Evolutionary conservation across 2,113 vertebrate genomes (phyloP).

Genomic region (Zosterops pallidus): DNA sequence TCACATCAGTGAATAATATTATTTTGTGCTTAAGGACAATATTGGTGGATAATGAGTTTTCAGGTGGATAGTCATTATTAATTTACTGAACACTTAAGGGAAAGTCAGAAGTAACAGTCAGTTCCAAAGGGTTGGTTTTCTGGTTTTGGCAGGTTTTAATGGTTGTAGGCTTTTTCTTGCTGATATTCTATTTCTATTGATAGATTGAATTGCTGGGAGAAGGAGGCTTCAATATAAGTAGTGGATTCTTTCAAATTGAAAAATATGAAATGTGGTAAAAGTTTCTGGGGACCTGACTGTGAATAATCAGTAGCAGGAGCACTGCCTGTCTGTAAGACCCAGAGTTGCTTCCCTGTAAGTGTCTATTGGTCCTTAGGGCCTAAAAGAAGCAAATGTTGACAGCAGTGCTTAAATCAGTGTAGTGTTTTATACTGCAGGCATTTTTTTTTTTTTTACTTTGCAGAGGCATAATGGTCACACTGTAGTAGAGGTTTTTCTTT

Average conservation of each 20-base stretch:
- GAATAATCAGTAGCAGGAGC: conserved; percentile 67
- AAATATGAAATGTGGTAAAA: conserved; percentile 70
- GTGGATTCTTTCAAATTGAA: conserved; percentile 61
- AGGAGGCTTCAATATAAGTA: conserved; percentile 55
- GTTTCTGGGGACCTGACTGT: conserved; percentile 48
- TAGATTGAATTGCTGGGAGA: conserved; percentile 57
- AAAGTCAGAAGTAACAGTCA: conserved; percentile 7
- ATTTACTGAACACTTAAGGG: neutral
- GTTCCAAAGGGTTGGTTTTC: neutral
- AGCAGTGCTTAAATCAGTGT: conserved; percentile 67
- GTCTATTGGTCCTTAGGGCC: conserved; percentile 61
- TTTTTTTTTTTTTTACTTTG: conserved; percentile 21
- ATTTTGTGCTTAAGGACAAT: neutral
- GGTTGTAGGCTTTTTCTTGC: neutral
- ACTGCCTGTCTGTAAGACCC: conserved; percentile 59
- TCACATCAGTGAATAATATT: neutral
- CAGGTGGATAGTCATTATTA: neutral
- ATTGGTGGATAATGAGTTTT: neutral
- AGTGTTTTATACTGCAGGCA: conserved; percentile 15
- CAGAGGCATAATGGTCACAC: neutral
- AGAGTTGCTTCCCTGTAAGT: conserved; percentile 62
- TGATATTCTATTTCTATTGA: conserved; percentile 55
- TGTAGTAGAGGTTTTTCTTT: neutral
- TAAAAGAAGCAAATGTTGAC: conserved; percentile 61
- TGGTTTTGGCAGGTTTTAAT: neutral